Evolutionary conservation across 1,140 invertebrate genomes (phyloP).

Genomic region (Aphelenchoides avenae): DNA sequence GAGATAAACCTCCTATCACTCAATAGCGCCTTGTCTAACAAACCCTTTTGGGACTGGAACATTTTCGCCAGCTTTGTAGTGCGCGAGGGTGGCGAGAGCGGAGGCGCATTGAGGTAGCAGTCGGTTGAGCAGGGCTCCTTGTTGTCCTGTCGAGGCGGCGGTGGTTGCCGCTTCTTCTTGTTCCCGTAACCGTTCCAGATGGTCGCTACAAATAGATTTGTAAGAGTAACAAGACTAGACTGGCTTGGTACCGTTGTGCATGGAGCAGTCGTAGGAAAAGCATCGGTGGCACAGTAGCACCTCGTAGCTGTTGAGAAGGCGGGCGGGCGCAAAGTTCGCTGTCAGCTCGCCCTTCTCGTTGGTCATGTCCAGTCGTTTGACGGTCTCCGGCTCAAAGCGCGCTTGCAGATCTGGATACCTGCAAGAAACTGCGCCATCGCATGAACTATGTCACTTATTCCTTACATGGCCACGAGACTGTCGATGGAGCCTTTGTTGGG

Average conservation of each 20-base stretch:
- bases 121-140: constrained; percentile 22
- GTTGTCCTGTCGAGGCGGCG: constrained; percentile 16
- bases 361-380: constrained; percentile 27
- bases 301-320: constrained; percentile 42
- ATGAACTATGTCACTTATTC: constrained; percentile 1
- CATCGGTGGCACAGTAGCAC: constrained; percentile 38
- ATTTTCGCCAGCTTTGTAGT: no score
- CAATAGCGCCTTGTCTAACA: no score
- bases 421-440: constrained; percentile 6
- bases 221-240: not conserved
- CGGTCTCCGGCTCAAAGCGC: constrained; percentile 38
- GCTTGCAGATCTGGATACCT: constrained; percentile 38
- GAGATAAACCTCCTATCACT: no score
- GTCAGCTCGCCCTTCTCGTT: constrained; percentile 35
- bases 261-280: constrained; percentile 37
- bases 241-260: constrained; percentile 35
- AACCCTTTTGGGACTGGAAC: no score
- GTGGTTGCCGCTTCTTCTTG: constrained; percentile 10
- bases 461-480: constrained; percentile 18
- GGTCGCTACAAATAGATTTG: constrained; percentile 23
- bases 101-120: constrained; percentile 14
- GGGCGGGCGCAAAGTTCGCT: constrained; percentile 29
- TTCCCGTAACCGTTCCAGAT: constrained; percentile 14
- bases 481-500: constrained; percentile 38
- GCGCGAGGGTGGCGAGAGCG: no score